Evolutionary conservation across 2,888 invertebrate species (phyloP).

Genomic region (Drosophila anomelani): DNA sequence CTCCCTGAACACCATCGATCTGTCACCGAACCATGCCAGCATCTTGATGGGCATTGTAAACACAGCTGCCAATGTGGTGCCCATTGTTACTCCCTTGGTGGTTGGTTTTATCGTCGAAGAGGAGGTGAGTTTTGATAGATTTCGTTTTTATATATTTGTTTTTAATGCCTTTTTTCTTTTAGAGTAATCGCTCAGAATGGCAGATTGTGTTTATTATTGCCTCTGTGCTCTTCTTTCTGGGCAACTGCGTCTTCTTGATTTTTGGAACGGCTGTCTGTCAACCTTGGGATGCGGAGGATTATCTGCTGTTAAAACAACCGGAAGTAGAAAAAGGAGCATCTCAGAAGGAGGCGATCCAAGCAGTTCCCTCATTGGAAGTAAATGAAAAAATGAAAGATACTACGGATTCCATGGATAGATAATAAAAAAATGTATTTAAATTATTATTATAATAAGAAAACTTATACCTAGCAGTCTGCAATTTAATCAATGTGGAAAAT

Average conservation of each 20-base stretch:
- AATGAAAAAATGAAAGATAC: not conserved
- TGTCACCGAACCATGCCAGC: constrained; percentile 88
- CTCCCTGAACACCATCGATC: constrained; percentile 86
- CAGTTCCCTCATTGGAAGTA: not conserved
- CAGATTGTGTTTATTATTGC: constrained; percentile 89
- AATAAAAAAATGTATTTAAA: not conserved
- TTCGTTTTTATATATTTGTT: not conserved
- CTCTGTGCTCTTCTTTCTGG: constrained; percentile 88
- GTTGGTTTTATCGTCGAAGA: constrained; percentile 85
- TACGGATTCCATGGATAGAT: not conserved
- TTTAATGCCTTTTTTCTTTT: not conserved
- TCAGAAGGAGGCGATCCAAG: not conserved
- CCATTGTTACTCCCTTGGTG: constrained; percentile 87
- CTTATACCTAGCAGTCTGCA: not conserved
- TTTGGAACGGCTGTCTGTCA: constrained; percentile 89
- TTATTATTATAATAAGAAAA: not conserved
- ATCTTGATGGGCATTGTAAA: constrained; percentile 89
- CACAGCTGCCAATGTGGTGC: constrained; percentile 86
- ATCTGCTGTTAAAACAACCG: constrained; percentile 64
- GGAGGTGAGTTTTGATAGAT: constrained; percentile 55
- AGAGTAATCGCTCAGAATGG: constrained; percentile 87
- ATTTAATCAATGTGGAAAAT: not conserved
- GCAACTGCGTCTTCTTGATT: constrained; percentile 89
- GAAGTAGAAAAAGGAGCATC: constrained; percentile 7
- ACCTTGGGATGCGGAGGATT: constrained; percentile 88